A percentile compares a stretch with the other conserved stretches of the same genome.
phyloP scores from a whole-genome alignment of 2,797 vertebrate species.

The Pangasius larnaudii region DNA sequence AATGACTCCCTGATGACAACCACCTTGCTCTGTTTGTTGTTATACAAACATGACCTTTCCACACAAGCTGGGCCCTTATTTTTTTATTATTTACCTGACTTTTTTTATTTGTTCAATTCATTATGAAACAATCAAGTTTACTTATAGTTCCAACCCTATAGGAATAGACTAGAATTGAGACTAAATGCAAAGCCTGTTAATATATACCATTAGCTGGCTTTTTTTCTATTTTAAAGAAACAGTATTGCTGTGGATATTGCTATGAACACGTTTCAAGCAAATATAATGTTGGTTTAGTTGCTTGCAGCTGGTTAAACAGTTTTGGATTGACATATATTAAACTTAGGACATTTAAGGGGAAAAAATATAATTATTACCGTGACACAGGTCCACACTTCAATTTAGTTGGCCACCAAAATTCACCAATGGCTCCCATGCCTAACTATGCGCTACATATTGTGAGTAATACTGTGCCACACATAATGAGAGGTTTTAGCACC shows the following conservation, averaged over 20 bases:
- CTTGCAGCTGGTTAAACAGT: neutral
- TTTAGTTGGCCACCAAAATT: neutral
- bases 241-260: neutral
- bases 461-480: no score
- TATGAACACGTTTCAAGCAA: neutral
- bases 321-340: neutral
- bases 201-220: neutral
- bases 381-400: neutral
- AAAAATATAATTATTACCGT: no score
- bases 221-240: slow-evolving; percentile 1
- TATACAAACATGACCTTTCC: slow-evolving; percentile 14
- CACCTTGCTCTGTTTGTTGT: slow-evolving; percentile 10
- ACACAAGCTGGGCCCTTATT: neutral
- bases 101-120: neutral
- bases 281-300: neutral
- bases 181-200: neutral
- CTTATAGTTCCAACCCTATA: neutral
- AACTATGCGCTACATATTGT: no score
- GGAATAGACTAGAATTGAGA: neutral
- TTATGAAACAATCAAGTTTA: neutral
- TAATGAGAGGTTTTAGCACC: no score
- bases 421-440: no score
- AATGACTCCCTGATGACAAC: neutral
- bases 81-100: neutral
- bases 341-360: neutral